Base-by-base conservation (phyloP, 2,888 invertebrate species). In the Agrypnus murinus region DNA sequence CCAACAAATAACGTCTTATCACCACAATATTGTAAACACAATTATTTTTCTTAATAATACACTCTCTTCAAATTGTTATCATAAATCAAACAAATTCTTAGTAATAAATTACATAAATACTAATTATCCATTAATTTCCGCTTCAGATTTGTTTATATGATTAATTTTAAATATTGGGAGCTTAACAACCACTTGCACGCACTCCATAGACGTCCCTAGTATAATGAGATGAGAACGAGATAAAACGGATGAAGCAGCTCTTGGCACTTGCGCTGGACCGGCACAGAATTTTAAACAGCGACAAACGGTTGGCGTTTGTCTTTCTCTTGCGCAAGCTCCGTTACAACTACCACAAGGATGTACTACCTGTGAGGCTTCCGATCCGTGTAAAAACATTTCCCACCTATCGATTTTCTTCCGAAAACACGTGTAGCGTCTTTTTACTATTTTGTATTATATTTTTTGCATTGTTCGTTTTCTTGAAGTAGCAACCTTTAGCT, bases 171-270 rank as follows among this genome's bases (percentile, higher is more conserved):
- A n/a, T n/a, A n/a, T n/a, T n/a, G n/a, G n/a, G n/a, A n/a, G n/a
- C n/a, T n/a, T n/a, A n/a, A n/a, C 6, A 19, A 53, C 40, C 63
- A 53, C 50, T 31, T 17, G 53, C 32, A n/a, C n/a, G 15, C 34
- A 12, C 17, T 34, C 57, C n/a, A n/a, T n/a, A 4, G 40, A n/a
- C 65, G 36, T 53, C 60, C 38, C 40, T 36, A 55, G 53, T 38
- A 50, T 62, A 65, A 70, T 70, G 55, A 65, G 65, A 65, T 38
- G 65, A 70, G n/a, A n/a, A n/a, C n/a, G n/a, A n/a, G 68, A 69
- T 69, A 69, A n/a, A 65, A 70, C 69, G 53, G 65, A 70, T 62
- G 50, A 60, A 50, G 65, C 59, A 63, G 60, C 55, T 15, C 40
- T 69, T 50, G 69, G 64, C 48, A 65, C 65, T 70, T 65, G 65